Conservation (phyloP, 2,797 vertebrate species). For the Hippocampus kuda region DNA sequence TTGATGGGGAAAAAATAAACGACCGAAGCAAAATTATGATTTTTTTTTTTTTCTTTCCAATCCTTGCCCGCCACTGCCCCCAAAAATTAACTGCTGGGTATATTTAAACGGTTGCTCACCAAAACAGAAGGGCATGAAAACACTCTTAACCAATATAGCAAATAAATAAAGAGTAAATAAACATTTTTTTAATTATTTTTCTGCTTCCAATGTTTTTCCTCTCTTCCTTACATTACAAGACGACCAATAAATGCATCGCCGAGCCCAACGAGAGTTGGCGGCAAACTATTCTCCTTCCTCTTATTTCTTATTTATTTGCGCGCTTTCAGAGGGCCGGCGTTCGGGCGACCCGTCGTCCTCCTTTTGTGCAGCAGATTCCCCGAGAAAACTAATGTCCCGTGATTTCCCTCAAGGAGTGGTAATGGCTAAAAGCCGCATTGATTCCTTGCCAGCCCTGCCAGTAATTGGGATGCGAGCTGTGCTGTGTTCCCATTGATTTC, state of each 20-base stretch:
- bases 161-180: no score
- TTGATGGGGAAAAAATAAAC: no score
- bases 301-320: slow-evolving; percentile 2
- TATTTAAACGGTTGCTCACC: no score
- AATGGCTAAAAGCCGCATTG: slow-evolving; percentile 60
- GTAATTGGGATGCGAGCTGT: slow-evolving; percentile 66
- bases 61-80: no score
- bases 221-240: neutral
- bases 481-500: slow-evolving; percentile 63
- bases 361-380: slow-evolving; percentile 22
- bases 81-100: no score
- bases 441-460: slow-evolving; percentile 57
- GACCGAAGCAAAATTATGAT: no score
- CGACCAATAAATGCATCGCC: slow-evolving; percentile 20
- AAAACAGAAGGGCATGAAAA: no score
- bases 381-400: slow-evolving; percentile 48
- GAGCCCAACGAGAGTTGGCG: slow-evolving; percentile 8
- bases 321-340: neutral
- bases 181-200: neutral
- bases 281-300: slow-evolving; percentile 6
- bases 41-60: no score
- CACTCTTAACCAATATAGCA: no score
- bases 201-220: neutral
- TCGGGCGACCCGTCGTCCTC: slow-evolving; percentile 1
- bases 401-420: slow-evolving; percentile 60